Base-by-base conservation (phyloP, 2,888 invertebrate genomes). In the Drosophila suboccidentalis region DNA sequence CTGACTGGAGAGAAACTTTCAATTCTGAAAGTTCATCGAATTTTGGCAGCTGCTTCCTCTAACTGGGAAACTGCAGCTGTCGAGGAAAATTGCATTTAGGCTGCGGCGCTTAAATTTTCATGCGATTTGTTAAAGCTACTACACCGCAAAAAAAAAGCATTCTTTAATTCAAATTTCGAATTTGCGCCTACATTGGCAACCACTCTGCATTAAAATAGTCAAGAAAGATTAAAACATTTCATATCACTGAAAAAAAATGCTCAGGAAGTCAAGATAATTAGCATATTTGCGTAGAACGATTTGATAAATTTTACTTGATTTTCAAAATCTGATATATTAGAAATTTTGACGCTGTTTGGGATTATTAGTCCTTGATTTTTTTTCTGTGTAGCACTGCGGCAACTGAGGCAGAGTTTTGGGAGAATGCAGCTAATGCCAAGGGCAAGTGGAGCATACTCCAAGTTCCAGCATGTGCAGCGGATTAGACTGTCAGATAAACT, bases 21-120 rank as follows among this genome's bases (percentile, higher is more conserved):
- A 65, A 85, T 79, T 87, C 29, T 82, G 86, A 85, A 83, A 87
- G 86, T 79, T 87, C 61, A 67, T 68, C 74, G 74, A 69, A 69
- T 82, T 74, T 79, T 71, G 79, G 68, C 79, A 72, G 66, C 64
- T 73, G 72, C 60, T 59, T 47, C 44, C 22, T 15, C 10, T 54
- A 1, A 53, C 44, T 54, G 63, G 19, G 32, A 50, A 61, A 10
- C 13, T 39, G 59, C 72, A 74, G 69, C 62, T 74, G 74, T 49
- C 55, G 53, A 34, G 44, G 50, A 68, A 64, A 62, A 68, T 73
- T 78, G 62, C 62, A 54, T 41, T 68, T 68, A 32, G 50, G 61
- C 68, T 61, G 19, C 29, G 15, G 39, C 15, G 43, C 51, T 76
- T 61, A 15, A 59, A 49, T 60, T 62, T 71, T n/a, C 47, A 9